These are phyloP conservation scores for Cyprinella venusta DNA, from an alignment of 2,797 vertebrate species.

Conservation along the genomic window DNA sequence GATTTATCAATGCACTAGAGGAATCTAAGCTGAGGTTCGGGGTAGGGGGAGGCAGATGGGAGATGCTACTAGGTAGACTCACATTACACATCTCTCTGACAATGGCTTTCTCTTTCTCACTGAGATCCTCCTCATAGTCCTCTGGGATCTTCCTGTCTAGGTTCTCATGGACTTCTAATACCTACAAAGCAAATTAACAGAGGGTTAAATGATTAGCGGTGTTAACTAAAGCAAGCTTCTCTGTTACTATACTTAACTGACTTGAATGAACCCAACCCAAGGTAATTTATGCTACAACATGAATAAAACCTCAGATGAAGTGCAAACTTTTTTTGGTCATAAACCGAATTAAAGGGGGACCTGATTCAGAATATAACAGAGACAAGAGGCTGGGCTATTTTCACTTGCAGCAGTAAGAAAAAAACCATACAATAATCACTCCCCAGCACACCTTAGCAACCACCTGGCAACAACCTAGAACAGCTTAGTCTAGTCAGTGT, in stretches of 20 bases:
- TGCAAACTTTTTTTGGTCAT: not conserved
- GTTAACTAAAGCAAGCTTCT: not conserved
- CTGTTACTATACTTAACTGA: constrained; percentile 4
- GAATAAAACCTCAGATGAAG: not conserved
- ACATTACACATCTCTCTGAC: constrained; percentile 97
- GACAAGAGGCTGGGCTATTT: not conserved
- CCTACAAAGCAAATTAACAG: constrained; percentile 69
- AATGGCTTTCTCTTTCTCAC: constrained; percentile 93
- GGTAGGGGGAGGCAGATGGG: not conserved
- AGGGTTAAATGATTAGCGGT: not conserved
- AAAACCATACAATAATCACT: not conserved
- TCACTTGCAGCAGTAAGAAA: not conserved
- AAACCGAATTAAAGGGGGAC: not conserved
- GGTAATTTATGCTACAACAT: not conserved
- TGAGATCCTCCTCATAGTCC: constrained; percentile 89
- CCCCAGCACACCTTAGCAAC: not conserved
- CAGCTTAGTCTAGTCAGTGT: not conserved
- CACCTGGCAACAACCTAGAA: not conserved
- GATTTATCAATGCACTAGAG: constrained; percentile 12
- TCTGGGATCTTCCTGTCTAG: constrained; percentile 85
- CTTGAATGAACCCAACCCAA: not conserved
- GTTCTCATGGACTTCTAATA: constrained; percentile 89
- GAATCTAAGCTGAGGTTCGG: constrained; percentile 6
- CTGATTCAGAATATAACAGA: not conserved
- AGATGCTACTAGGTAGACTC: constrained; percentile 60